Base-by-base conservation (phyloP, 2,888 invertebrate genomes). In the Caenorhabditis becei region DNA sequence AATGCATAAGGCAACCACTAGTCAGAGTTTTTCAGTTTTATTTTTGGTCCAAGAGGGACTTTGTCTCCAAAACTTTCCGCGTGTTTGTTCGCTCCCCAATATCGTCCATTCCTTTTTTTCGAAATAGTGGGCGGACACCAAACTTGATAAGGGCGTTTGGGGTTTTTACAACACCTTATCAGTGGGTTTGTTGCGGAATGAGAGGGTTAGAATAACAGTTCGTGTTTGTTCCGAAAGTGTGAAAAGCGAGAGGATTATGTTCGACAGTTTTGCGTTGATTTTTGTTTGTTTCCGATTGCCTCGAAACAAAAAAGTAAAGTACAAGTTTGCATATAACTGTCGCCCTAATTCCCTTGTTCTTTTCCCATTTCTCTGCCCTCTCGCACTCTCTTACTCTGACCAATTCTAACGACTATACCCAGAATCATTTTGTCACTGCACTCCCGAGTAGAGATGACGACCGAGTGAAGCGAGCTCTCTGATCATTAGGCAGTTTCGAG, bases 171-270 rank as follows among this genome's bases (percentile, higher is more conserved):
- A 41, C 53, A 59, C 53, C 58, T 65, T 74, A 75, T 65, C 75
- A 49, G 14, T 10, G 37, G 35, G 65, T 32, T 54, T 74, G 74
- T 74, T 74, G 74, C 74, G 58, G 74, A 66, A 58, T 74, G 51
- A 74, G 47, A 56, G 61, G 75, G 75, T 75, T 75, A 75, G 66
- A 75, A 75, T 75, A 75, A 75, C 75, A 66, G 66, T 75, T 75
- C 66, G 37, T 58, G 59, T 56, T 49, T 59, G 20, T 37, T 66
- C 11, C 14, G 41, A 75, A 75, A 75, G 53, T 66, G 75, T 66
- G 75, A 66, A 75, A 24, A 66, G 44, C 59, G 66, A 66, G 61
- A 37, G 75, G 75, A 74, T 75, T 75, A 75, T 66, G 75, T 75
- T 66, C 41, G 51, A 37, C 32, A 35, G 28, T 28, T 23, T 28